Base-by-base conservation (phyloP, 2,888 invertebrate genomes). In the Athalia circularis region DNA sequence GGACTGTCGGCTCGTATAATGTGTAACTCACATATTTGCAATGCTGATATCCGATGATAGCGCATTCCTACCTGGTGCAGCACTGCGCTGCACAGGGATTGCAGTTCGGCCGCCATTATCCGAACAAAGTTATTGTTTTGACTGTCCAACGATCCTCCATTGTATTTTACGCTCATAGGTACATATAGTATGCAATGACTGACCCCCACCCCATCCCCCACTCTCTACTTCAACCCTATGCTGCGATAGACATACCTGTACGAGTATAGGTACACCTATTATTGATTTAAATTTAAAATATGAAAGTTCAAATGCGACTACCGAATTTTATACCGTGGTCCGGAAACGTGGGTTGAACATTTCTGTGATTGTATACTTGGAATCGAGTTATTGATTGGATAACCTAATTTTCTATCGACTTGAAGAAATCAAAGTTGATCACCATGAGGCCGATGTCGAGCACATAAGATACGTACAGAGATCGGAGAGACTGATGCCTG, bases 21-120 rank as follows among this genome's bases (percentile, higher is more conserved):
- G 82, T 81, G 78, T 77, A 79, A 79, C 81, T 78, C 80, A 79
- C 83, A 81, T 84, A 86, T 87, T 86, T 85, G 86, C 86, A 85
- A 86, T 86, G 84, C 85, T 86, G 86, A 87, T 87, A 86, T 84
- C 83, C 80, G 82, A 82, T 85, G 86, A 87, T 87, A 86, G 86
- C 85, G 83, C 86, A 87, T 86, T 85, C 86, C 86, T 84, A 85
- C 86, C 85, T 82, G 83, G 82, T 54, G 29, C 54, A n/a, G 4
- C 54, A n/a, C 54, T 7, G 54, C 82, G 65, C 77, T 77, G 70
- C 67, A 76, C 80, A 79, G 80, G 79, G 81, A 83, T 82, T 83
- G 80, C 82, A 81, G 82, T 82, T 81, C 80, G 74, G 80, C 78
- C 80, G 80, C 81, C 80, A 81, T 85, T 82, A 82, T 82, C 76